Conservation (phyloP, 2,888 invertebrate species). For the Elegia similella region DNA sequence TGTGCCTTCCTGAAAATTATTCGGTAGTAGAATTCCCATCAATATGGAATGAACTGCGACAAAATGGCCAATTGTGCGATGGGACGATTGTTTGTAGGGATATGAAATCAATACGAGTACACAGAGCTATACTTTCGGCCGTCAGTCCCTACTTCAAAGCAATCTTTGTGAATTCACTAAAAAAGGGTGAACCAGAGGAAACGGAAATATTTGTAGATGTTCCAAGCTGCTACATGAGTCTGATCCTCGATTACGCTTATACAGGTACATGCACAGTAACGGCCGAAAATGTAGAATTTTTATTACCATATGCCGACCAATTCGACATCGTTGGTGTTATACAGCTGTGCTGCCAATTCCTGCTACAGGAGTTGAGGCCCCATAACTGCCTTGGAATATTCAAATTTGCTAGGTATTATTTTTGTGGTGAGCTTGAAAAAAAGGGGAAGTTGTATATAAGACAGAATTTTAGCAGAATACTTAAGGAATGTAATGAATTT, state of each 20-base stretch:
- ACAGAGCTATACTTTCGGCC: slow-evolving; percentile 86
- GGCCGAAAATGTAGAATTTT: slow-evolving; percentile 85
- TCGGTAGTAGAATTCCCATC: slow-evolving; percentile 84
- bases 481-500: slow-evolving; percentile 84
- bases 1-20: slow-evolving; percentile 82
- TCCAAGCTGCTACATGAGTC: slow-evolving; percentile 81
- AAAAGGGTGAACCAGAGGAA: slow-evolving; percentile 82
- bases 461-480: slow-evolving; percentile 82
- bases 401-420: slow-evolving; percentile 86
- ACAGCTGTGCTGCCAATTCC: slow-evolving; percentile 85
- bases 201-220: slow-evolving; percentile 83
- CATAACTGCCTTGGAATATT: slow-evolving; percentile 88
- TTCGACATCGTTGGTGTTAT: slow-evolving; percentile 88
- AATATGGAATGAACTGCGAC: slow-evolving; percentile 85
- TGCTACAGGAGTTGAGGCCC: slow-evolving; percentile 83
- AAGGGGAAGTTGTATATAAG: slow-evolving; percentile 82
- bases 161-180: slow-evolving; percentile 85
- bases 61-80: slow-evolving; percentile 86
- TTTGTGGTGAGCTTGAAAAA: slow-evolving; percentile 85
- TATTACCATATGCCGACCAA: slow-evolving; percentile 87
- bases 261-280: slow-evolving; percentile 85
- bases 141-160: slow-evolving; percentile 88
- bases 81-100: slow-evolving; percentile 84
- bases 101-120: slow-evolving; percentile 83
- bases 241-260: slow-evolving; percentile 88